Evolutionary conservation across 2,888 invertebrate species (phyloP).

Genomic region (Eupelmus urozonus): DNA sequence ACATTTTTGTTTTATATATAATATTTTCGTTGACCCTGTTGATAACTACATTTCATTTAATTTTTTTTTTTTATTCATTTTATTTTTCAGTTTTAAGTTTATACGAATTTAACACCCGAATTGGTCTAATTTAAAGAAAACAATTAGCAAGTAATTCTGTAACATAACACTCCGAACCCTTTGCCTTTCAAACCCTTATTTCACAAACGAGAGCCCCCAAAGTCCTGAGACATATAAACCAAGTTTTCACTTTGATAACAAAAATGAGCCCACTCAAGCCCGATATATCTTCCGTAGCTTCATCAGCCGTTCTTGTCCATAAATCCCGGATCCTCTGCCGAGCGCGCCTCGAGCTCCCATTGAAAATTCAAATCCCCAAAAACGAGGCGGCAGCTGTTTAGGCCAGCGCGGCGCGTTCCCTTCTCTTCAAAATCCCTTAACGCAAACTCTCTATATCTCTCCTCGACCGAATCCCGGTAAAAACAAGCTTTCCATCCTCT

Average conservation of each 20-base stretch:
- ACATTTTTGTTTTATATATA: too few relatives aligned
- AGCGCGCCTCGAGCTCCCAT: conserved; percentile 10
- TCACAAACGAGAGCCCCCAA: background rate
- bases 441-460: too few relatives aligned
- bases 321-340: conserved; percentile 20
- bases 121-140: too few relatives aligned
- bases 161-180: too few relatives aligned
- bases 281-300: conserved; percentile 8
- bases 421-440: conserved; percentile 39
- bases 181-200: background rate
- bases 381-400: conserved; percentile 53
- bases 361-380: conserved; percentile 57
- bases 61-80: too few relatives aligned
- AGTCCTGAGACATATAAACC: background rate
- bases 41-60: too few relatives aligned
- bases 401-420: conserved; percentile 2
- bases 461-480: conserved; percentile 23
- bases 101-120: too few relatives aligned
- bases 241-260: background rate
- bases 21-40: too few relatives aligned
- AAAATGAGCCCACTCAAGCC: background rate
- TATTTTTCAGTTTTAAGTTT: too few relatives aligned
- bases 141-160: too few relatives aligned
- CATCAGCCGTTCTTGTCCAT: conserved; percentile 26
- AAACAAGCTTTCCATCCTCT: conserved; percentile 17